phyloP scores from a whole-genome alignment of 2,113 vertebrate genomes.

The Calyptommatus sinebrachiatus region DNA sequence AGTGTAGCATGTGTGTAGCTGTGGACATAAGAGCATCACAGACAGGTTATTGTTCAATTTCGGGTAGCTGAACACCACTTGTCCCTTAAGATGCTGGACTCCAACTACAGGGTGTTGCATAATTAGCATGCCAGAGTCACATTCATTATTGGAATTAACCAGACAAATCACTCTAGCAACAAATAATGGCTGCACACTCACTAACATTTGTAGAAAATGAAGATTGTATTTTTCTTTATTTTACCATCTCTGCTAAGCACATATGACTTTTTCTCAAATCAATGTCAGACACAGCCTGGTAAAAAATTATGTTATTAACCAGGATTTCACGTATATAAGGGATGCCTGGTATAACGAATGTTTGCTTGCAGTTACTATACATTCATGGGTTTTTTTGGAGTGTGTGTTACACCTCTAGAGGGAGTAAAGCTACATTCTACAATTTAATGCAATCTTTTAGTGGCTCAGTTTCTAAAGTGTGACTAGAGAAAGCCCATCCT shows the following conservation, averaged over 20 bases:
- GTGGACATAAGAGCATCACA: no score
- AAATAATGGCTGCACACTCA: no score
- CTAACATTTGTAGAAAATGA: background rate
- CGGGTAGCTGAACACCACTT: no score
- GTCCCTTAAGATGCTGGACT: no score
- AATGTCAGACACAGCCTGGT: background rate
- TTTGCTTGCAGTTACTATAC: background rate
- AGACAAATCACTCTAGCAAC: no score
- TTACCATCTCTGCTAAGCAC: background rate
- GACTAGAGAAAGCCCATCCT: background rate
- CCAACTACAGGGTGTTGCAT: no score
- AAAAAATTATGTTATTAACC: background rate
- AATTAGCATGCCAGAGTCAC: no score
- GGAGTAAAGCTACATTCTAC: slow-evolving; percentile 49
- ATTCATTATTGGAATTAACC: no score
- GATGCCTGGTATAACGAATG: background rate
- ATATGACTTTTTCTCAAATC: background rate
- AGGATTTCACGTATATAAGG: background rate
- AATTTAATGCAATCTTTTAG: background rate
- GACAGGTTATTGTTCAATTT: no score
- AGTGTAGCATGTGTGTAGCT: no score
- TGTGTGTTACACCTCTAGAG: slow-evolving; percentile 54
- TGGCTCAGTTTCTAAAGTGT: background rate
- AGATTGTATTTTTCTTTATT: background rate
- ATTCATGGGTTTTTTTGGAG: slow-evolving; percentile 7